phyloP scores from a whole-genome alignment of 2,888 invertebrate genomes.

The Acrobasis consociella region DNA sequence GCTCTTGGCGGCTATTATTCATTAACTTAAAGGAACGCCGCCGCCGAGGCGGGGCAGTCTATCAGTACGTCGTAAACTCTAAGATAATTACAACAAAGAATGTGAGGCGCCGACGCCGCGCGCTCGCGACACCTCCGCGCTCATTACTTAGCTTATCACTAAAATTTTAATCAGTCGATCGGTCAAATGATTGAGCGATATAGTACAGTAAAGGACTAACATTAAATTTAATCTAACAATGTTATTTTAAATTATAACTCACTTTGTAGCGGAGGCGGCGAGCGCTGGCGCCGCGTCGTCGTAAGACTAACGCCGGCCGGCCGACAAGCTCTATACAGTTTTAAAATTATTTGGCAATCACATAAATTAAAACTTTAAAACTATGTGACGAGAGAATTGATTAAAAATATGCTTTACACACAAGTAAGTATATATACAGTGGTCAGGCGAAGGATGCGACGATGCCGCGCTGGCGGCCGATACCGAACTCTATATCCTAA shows the following conservation, averaged over 20 bases:
- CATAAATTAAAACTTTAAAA: constrained; percentile 81
- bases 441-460: constrained; percentile 41
- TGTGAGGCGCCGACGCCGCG: constrained; percentile 40
- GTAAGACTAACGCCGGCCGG: constrained; percentile 58
- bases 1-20: constrained; percentile 49
- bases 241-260: constrained; percentile 82
- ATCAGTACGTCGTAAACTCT: constrained; percentile 67
- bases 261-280: constrained; percentile 66
- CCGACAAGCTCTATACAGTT: constrained; percentile 72
- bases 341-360: constrained; percentile 81
- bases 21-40: constrained; percentile 65
- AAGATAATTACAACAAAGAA: constrained; percentile 65
- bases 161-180: constrained; percentile 84
- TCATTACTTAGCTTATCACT: constrained; percentile 81
- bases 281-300: constrained; percentile 49
- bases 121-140: constrained; percentile 44
- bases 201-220: constrained; percentile 82
- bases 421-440: constrained; percentile 76
- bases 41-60: constrained; percentile 49
- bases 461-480: constrained; percentile 48
- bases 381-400: constrained; percentile 81
- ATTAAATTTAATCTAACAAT: constrained; percentile 83
- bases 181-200: constrained; percentile 83
- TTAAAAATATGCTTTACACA: constrained; percentile 82
- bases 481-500: constrained; percentile 64